Evolutionary conservation across 64 coral and sea anemone genomes (phyloP).

Genomic region (Actinia tenebrosa): DNA sequence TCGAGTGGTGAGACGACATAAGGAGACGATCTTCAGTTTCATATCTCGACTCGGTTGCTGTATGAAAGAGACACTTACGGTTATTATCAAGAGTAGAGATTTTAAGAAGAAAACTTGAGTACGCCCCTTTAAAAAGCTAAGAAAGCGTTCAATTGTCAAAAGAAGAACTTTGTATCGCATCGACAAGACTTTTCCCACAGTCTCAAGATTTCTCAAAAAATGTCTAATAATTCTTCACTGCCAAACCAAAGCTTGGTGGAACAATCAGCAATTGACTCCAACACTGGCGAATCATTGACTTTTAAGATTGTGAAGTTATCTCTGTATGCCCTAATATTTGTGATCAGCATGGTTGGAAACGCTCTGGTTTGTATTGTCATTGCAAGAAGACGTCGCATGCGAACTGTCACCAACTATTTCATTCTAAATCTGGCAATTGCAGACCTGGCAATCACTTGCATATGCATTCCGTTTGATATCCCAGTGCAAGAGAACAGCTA

Average conservation of each 20-base stretch:
- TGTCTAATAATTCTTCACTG: not conserved
- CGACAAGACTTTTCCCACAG: too few relatives aligned
- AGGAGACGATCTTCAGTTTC: too few relatives aligned
- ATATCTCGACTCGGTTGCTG: too few relatives aligned
- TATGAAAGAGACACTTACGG: too few relatives aligned
- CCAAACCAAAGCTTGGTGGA: not conserved
- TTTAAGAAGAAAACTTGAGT: too few relatives aligned
- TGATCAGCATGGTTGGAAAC: conserved; percentile 87
- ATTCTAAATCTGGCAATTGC: conserved; percentile 91
- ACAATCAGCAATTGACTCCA: not conserved
- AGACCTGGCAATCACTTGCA: conserved; percentile 76
- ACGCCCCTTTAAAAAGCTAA: too few relatives aligned
- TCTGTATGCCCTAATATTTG: conserved; percentile 72
- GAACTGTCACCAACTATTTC: conserved; percentile 95
- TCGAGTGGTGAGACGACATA: too few relatives aligned
- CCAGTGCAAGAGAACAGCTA: conserved; percentile 80
- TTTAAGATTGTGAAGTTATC: conserved; percentile 78
- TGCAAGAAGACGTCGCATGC: conserved; percentile 66
- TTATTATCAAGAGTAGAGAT: too few relatives aligned
- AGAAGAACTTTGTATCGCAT: too few relatives aligned
- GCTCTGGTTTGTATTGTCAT: conserved; percentile 80
- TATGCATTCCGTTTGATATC: conserved; percentile 96
- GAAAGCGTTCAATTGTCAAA: too few relatives aligned
- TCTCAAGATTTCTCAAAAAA: not conserved
- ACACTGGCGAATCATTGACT: conserved; percentile 36